phyloP scores from a whole-genome alignment of 1,140 invertebrate genomes.

The Prorops nasuta region DNA sequence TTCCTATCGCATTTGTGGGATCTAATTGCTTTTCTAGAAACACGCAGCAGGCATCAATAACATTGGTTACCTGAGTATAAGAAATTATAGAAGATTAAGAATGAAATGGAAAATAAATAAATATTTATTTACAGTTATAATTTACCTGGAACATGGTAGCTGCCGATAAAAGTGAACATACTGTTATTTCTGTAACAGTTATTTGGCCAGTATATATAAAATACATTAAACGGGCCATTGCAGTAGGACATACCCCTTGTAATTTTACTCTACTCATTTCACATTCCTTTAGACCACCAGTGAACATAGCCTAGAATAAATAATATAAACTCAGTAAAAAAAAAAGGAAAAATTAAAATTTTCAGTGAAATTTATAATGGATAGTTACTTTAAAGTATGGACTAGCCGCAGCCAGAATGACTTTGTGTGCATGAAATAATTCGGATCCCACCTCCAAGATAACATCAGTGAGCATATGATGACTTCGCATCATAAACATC shows the following conservation, averaged over 20 bases:
- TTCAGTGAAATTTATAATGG: conserved; percentile 1
- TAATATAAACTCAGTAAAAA: conserved; percentile 10
- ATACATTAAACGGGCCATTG: conserved; percentile 78
- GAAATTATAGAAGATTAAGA: not conserved
- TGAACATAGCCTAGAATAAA: conserved; percentile 81
- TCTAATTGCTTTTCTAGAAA: conserved; percentile 88
- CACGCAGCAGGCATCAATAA: conserved; percentile 86
- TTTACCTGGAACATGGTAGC: conserved; percentile 90
- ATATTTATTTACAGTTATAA: conserved; percentile 4
- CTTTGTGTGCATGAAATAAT: conserved; percentile 86
- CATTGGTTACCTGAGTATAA: conserved; percentile 71
- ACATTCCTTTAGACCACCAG: conserved; percentile 80
- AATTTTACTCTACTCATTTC: conserved; percentile 82
- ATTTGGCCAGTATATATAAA: conserved; percentile 92
- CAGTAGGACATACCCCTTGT: conserved; percentile 83
- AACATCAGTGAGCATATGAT: conserved; percentile 88
- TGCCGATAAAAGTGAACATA: conserved; percentile 85
- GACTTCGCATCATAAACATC: conserved; percentile 85
- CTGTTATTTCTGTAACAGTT: conserved; percentile 84
- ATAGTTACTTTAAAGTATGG: conserved; percentile 84
- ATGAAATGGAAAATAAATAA: not conserved
- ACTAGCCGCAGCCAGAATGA: conserved; percentile 88
- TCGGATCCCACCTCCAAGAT: conserved; percentile 81
- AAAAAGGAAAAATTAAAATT: conserved; percentile 10
- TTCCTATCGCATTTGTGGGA: conserved; percentile 91